Evolutionary conservation across 2,797 vertebrate species (phyloP), one percentile per base, ranked within the genome.

Genomic region (Karalla daura): DNA sequence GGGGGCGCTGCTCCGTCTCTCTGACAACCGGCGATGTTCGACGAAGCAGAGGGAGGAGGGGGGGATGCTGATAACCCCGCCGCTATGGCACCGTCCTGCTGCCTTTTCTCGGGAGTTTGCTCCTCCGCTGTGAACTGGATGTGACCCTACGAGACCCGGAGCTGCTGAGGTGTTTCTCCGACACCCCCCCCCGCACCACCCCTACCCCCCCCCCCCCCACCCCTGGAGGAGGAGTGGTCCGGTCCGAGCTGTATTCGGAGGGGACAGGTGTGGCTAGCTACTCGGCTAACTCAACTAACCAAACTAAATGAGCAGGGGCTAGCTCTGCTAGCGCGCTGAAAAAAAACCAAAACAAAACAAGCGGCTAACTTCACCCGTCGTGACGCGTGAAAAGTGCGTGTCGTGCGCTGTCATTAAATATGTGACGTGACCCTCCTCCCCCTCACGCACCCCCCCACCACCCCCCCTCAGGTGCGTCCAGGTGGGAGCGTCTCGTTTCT

Each of bases 231-330:
- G 46, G 15, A 27, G 2, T 0, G 2, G 5, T 5, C 0, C 2
- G 11, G 15, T 37, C 12, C 4, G 3, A 32, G 14, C 12, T 46
- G 21, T 45, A 21, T 43, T 36, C 11, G 39, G 54, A 20, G 54
- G 46, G 53, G 66, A 59, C 63, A 78, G 73, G 54, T 62, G 74
- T 74, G 74, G 76, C 73, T 83, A 81, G 50, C 70, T 72, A 36
- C 1, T 24, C 0, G 18, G 81, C 80, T 74, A 74, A 63, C 51
- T 25, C n/a, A 50, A 58, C 40, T 23, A 40, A 50, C 58, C 9
- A 46, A n/a, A n/a, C n/a, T n/a, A n/a, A n/a, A n/a, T n/a, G n/a
- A n/a, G n/a, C n/a, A n/a, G n/a, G n/a, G n/a, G 49, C 43, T 70
- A 65, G 46, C 63, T 40, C 30, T 28, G 3, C 9, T 5, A 6